Evolutionary conservation across 1,140 invertebrate species (phyloP).

Genomic region (Aplysia californica): DNA sequence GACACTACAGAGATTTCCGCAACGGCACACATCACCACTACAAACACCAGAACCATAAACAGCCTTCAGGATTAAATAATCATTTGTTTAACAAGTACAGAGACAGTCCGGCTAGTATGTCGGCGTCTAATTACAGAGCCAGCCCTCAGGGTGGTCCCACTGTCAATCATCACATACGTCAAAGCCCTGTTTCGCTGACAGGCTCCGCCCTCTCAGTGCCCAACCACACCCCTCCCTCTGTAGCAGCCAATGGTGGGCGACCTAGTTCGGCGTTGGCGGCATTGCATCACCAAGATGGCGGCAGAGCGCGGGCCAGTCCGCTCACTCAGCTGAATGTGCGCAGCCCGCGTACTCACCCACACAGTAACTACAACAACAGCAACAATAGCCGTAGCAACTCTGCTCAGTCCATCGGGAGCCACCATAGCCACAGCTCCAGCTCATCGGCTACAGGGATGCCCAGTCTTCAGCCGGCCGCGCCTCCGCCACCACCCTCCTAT

Average conservation of each 20-base stretch:
- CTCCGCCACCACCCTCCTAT: not conserved
- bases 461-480: not conserved
- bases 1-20: conserved; percentile 92
- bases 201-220: conserved; percentile 39
- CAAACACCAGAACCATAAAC: not conserved
- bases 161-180: not conserved
- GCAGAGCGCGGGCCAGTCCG: conserved; percentile 22
- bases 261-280: conserved; percentile 36
- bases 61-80: conserved; percentile 19
- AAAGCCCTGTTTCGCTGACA: conserved; percentile 33
- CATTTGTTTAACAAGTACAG: conserved; percentile 34
- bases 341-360: conserved; percentile 17
- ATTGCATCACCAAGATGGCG: conserved; percentile 13
- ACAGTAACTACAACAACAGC: not conserved
- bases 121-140: conserved; percentile 27
- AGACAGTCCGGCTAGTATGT: conserved; percentile 26
- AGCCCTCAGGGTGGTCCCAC: not conserved
- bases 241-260: conserved; percentile 16
- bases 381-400: conserved; percentile 33
- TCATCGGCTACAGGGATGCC: conserved; percentile 32
- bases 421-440: conserved; percentile 38
- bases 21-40: conserved; percentile 68
- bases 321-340: conserved; percentile 33
- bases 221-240: not conserved
- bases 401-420: conserved; percentile 36